Conservation (phyloP, 2,797 vertebrate species). For the Halcyon leucocephala region DNA sequence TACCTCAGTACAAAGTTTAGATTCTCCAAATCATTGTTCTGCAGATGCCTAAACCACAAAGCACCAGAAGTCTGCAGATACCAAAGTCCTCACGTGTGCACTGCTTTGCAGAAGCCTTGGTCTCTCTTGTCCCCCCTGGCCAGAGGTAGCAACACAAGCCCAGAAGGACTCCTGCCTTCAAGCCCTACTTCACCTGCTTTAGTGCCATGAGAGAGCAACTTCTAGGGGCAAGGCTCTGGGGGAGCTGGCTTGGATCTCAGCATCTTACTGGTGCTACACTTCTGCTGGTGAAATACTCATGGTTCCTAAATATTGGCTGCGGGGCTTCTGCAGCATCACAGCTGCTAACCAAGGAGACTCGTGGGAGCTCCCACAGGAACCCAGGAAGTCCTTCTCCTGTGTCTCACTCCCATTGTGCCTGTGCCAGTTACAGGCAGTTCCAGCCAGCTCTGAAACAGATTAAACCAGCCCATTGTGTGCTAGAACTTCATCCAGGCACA, state of each 20-base stretch:
- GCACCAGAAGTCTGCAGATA: not conserved
- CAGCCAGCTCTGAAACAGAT: not conserved
- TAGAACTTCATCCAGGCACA: not conserved
- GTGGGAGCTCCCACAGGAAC: not conserved
- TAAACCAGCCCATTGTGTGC: not conserved
- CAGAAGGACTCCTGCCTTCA: not conserved
- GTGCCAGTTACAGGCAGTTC: not conserved
- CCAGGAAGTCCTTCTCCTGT: not conserved
- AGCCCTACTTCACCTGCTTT: not conserved
- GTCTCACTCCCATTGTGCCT: fast-evolving
- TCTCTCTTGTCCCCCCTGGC: not conserved
- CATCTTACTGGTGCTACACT: not conserved
- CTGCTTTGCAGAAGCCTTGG: not conserved
- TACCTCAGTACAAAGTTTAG: not conserved
- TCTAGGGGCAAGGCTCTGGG: not conserved
- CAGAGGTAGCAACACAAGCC: not conserved
- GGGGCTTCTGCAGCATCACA: not conserved
- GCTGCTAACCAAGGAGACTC: not conserved
- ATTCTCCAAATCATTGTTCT: not conserved
- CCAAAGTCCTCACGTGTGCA: not conserved
- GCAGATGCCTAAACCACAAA: not conserved
- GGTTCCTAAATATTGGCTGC: not conserved
- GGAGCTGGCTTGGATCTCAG: not conserved
- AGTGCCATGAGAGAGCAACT: not conserved
- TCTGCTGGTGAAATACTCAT: not conserved